These are phyloP conservation scores for Limnodromus scolopaceus DNA, from an alignment of 2,797 vertebrate species.

Conservation along the genomic window DNA sequence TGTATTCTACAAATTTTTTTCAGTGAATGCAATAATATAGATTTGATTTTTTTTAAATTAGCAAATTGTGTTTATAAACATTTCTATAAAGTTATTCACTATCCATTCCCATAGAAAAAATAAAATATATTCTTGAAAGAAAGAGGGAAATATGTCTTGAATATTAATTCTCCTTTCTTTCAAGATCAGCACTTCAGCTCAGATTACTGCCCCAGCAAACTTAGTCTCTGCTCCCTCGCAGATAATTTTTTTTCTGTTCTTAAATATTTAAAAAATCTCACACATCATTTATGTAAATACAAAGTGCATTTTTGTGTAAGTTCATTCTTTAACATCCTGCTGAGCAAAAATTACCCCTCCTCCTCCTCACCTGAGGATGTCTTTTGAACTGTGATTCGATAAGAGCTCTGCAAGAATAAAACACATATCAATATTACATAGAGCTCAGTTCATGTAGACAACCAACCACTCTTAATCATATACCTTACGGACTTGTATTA, in stretches of 20 bases:
- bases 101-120: neutral
- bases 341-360: neutral
- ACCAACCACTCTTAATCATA: neutral
- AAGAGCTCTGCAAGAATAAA: neutral
- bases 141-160: neutral
- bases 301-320: neutral
- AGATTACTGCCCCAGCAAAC: neutral
- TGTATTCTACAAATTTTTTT: neutral
- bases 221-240: neutral
- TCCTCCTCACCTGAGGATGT: neutral
- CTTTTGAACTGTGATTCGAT: neutral
- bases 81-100: neutral
- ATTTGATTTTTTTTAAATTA: neutral
- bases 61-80: neutral
- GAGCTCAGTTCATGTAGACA: neutral
- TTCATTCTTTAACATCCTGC: neutral
- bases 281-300: neutral
- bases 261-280: neutral
- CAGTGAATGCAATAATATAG: neutral
- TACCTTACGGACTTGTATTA: accelerated
- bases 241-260: neutral
- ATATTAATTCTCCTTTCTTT: neutral
- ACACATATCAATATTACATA: neutral
- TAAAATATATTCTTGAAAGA: neutral
- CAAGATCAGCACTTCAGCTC: neutral